Base-by-base conservation (phyloP, 2,888 invertebrate species). In the Drosophila rellima region DNA sequence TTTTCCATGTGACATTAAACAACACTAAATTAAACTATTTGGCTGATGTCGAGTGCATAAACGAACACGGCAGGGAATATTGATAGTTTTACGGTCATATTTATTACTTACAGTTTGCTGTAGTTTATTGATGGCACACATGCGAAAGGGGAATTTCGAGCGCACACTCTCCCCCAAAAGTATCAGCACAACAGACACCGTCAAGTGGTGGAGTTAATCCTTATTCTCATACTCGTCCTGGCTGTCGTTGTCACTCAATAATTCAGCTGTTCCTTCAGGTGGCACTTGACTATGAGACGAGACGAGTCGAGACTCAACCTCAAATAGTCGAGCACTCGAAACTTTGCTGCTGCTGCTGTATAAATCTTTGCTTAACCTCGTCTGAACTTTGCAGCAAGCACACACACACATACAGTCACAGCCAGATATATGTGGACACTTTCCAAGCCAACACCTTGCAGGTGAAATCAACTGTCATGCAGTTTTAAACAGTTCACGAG, bases 401-500 rank as follows among this genome's bases (percentile, higher is more conserved):
- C 33, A 26, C 40, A 44, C 18, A 55, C 37, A 59, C 33, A 54
- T 13, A 23, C 8, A 26, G 18, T 15, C 15, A 23, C 20, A 4
- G 35, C n/a, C 35, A 26, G 5, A 39, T 26, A 31, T 26, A 31
- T 60, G 10, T 40, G 56, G 63, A 74, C 69, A 67, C 15, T 68
- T 72, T 80, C 50, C 74, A 57, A 51, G 47, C 70, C 54, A 64
- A 78, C 78, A 71, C 70, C 67, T 66, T 71, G 78, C 66, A 62
- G 86, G 73, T 82, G 74, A 79, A 85, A 77, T 85, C 86, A 82
- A 77, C 74, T 82, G 82, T 83, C 80, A 82, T 82, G 82, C 88
- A 85, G 82, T 79, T 83, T 85, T 74, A 88, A 88, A 79, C 88
- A 77, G 82, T 84, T 87, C 83, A 82, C 87, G 82, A 81, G 81